Evolutionary conservation across 1,140 invertebrate genomes (phyloP).

Genomic region (Procambarus virginalis): DNA sequence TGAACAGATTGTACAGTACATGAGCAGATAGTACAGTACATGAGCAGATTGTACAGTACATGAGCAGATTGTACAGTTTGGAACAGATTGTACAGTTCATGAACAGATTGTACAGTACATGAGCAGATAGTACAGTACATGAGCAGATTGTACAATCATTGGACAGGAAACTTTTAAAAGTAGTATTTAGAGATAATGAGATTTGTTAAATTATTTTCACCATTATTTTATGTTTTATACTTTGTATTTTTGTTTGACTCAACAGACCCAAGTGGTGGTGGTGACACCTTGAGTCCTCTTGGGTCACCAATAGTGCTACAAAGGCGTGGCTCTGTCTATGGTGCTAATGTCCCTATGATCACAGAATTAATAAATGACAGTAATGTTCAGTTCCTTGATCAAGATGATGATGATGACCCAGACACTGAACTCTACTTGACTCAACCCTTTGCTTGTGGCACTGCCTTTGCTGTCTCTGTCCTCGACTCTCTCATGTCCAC

Average conservation of each 20-base stretch:
- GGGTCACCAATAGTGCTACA: slow-evolving; percentile 93
- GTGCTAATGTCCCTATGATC: slow-evolving; percentile 99
- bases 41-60: no score
- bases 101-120: no score
- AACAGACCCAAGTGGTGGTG: slow-evolving; percentile 72
- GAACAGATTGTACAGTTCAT: no score
- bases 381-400: slow-evolving; percentile 99
- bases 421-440: slow-evolving; percentile 99
- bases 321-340: slow-evolving; percentile 95
- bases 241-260: slow-evolving; percentile 2
- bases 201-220: slow-evolving; percentile 23
- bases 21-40: no score
- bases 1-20: no score
- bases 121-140: no score
- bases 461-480: slow-evolving; percentile 99
- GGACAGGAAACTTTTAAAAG: no score
- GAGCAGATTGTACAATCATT: no score
- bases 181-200: no score
- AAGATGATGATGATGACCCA: slow-evolving; percentile 99
- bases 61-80: no score
- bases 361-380: slow-evolving; percentile 99
- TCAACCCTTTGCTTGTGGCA: slow-evolving; percentile 99
- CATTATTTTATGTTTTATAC: not conserved
- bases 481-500: slow-evolving; percentile 99
- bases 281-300: slow-evolving; percentile 78